Evolutionary conservation across 1,140 invertebrate genomes (phyloP).

Genomic region (Daktulosphaira vitifoliae): DNA sequence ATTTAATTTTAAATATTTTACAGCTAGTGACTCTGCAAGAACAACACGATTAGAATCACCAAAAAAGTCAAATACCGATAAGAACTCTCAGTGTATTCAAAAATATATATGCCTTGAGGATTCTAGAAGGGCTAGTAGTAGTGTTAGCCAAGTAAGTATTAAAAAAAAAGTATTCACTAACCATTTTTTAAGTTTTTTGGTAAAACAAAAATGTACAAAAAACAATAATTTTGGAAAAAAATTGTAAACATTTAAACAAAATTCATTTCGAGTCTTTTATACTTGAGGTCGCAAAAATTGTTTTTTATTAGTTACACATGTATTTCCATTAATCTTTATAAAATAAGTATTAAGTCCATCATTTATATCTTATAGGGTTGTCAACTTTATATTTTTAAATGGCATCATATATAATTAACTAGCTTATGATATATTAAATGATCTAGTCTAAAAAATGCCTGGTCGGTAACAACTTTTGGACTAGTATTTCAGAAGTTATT

Average conservation of each 20-base stretch:
- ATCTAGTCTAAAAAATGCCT: too few species aligned
- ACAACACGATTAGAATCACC: constrained; percentile 9
- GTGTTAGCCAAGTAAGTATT: constrained; percentile 57
- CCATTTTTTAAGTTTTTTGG: neutral
- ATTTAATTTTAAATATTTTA: neutral
- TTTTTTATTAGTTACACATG: too few species aligned
- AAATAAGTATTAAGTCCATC: too few species aligned
- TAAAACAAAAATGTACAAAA: neutral
- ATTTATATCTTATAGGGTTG: too few species aligned
- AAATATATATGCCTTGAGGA: constrained; percentile 46
- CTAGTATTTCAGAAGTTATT: too few species aligned
- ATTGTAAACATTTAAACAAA: neutral
- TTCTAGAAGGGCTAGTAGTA: constrained; percentile 59
- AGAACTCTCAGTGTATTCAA: constrained; percentile 44
- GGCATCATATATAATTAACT: too few species aligned
- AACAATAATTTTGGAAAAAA: neutral
- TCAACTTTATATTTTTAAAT: too few species aligned
- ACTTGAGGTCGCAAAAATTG: too few species aligned
- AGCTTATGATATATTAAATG: too few species aligned
- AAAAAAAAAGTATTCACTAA: neutral
- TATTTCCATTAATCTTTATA: too few species aligned
- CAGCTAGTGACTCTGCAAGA: constrained; percentile 23
- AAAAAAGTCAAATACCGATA: constrained; percentile 52
- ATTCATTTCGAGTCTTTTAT: neutral
- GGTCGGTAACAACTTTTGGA: too few species aligned